phyloP scores from a whole-genome alignment of 2,797 vertebrate genomes.

The Cichlasoma orientale region DNA sequence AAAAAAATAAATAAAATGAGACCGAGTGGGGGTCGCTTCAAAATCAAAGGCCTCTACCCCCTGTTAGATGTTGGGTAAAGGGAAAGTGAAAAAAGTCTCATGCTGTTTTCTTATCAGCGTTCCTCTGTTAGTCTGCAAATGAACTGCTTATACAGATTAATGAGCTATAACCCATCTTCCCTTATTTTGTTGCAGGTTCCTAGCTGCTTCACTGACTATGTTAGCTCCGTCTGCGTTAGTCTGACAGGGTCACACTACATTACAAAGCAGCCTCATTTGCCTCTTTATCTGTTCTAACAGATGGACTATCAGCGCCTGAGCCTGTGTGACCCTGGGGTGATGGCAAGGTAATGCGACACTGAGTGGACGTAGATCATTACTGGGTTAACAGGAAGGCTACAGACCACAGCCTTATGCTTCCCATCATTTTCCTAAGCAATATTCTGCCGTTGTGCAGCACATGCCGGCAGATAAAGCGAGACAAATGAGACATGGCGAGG shows the following conservation, averaged over 20 bases:
- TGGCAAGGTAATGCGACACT: slow-evolving; percentile 70
- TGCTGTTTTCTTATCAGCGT: slow-evolving; percentile 74
- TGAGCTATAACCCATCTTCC: slow-evolving; percentile 68
- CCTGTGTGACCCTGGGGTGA: slow-evolving; percentile 74
- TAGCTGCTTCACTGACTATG: slow-evolving; percentile 63
- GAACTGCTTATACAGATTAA: slow-evolving; percentile 78
- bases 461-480: slow-evolving; percentile 57
- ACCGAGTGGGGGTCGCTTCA: slow-evolving; percentile 63
- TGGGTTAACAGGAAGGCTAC: slow-evolving; percentile 71
- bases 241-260: slow-evolving; percentile 72
- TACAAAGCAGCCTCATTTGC: slow-evolving; percentile 77
- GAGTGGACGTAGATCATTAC: slow-evolving; percentile 76
- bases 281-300: slow-evolving; percentile 77
- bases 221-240: slow-evolving; percentile 51
- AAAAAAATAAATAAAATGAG: slow-evolving; percentile 64
- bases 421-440: slow-evolving; percentile 68
- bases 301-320: slow-evolving; percentile 73
- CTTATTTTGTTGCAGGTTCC: slow-evolving; percentile 68
- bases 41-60: slow-evolving; percentile 71
- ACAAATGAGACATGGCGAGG: slow-evolving; percentile 68
- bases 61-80: slow-evolving; percentile 59
- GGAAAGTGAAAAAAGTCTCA: slow-evolving; percentile 62
- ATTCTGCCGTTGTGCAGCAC: slow-evolving; percentile 51
- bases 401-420: slow-evolving; percentile 70
- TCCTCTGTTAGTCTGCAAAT: slow-evolving; percentile 72